phyloP scores from a whole-genome alignment of 1,140 invertebrate species.

The Helicoverpa armigera region DNA sequence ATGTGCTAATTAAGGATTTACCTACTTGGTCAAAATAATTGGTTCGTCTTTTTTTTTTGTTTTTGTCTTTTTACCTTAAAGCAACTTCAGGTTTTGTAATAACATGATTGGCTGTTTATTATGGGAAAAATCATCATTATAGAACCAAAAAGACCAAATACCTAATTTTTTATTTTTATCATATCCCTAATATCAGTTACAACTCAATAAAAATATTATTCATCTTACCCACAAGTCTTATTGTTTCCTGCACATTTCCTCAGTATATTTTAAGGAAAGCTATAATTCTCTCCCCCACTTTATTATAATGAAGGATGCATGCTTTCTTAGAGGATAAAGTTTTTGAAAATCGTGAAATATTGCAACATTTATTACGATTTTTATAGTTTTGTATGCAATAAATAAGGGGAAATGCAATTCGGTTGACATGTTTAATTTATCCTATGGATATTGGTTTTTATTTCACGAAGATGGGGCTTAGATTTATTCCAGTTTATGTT shows the following conservation, averaged over 20 bases:
- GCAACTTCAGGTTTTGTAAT: too few species aligned
- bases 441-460: conserved; percentile 4
- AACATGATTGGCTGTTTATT: too few species aligned
- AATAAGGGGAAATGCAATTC: conserved; percentile 29
- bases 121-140: too few species aligned
- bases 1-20: too few species aligned
- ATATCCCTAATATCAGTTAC: conserved; percentile 7
- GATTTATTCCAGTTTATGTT: too few species aligned
- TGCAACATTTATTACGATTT: conserved; percentile 47
- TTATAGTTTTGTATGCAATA: conserved; percentile 37
- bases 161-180: not conserved
- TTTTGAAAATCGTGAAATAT: conserved; percentile 42
- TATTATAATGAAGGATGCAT: conserved; percentile 49
- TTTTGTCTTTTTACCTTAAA: too few species aligned
- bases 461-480: too few species aligned
- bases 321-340: conserved; percentile 22
- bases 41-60: too few species aligned
- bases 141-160: too few species aligned
- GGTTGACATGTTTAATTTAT: conserved; percentile 35
- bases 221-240: conserved; percentile 23
- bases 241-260: conserved; percentile 29
- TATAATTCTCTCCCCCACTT: conserved; percentile 35
- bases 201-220: conserved; percentile 11
- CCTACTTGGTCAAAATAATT: too few species aligned
- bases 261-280: conserved; percentile 40